These are phyloP conservation scores for Liparis tanakae DNA, from an alignment of 2,797 vertebrate genomes.

Conservation along the genomic window DNA sequence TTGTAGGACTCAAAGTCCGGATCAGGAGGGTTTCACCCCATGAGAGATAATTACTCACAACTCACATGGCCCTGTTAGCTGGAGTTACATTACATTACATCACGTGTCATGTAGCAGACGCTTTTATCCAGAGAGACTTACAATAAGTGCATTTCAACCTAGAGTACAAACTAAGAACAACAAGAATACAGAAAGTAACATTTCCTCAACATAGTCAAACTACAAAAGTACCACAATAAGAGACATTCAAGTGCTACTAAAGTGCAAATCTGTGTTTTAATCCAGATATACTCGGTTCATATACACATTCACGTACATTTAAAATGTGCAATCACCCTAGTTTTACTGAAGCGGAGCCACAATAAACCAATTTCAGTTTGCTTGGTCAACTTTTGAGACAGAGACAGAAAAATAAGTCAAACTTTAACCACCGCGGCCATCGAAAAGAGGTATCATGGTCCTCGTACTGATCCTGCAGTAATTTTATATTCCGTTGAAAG, in stretches of 20 bases:
- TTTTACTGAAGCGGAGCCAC: conserved; percentile 21
- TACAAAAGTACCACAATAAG: too few species aligned
- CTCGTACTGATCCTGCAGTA: conserved; percentile 17
- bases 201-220: too few species aligned
- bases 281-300: too few species aligned
- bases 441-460: not conserved
- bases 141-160: too few species aligned
- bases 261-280: too few species aligned
- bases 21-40: conserved; percentile 49
- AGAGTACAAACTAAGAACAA: too few species aligned
- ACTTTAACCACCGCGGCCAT: not conserved
- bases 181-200: too few species aligned
- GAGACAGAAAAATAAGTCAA: not conserved
- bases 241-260: too few species aligned
- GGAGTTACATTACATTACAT: too few species aligned
- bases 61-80: conserved; percentile 47
- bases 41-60: conserved; percentile 72
- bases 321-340: conserved; percentile 18
- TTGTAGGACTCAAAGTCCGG: conserved; percentile 43
- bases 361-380: conserved; percentile 24
- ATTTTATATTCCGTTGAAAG: conserved; percentile 40
- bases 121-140: too few species aligned
- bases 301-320: conserved; percentile 40
- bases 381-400: conserved; percentile 12
- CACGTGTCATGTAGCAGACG: too few species aligned